Base-by-base conservation (phyloP, 2,113 vertebrate species). In the Gopherus evgoodei region DNA sequence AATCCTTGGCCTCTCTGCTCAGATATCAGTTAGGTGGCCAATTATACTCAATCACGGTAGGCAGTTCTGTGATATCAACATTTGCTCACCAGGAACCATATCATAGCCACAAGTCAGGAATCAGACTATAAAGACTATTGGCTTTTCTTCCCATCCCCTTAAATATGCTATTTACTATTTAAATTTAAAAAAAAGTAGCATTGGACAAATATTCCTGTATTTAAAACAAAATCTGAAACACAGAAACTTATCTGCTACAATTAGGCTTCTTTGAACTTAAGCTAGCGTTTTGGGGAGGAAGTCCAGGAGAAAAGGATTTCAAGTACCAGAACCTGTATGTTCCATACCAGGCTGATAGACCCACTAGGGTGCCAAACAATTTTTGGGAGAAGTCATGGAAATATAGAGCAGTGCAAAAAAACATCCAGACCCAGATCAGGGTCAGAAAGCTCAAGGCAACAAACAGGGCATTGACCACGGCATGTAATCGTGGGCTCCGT, bases 351-450 rank as follows among this genome's bases (percentile, higher is more conserved):
- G 97, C 98, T 49, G 98, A 76, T 76, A 99, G 93, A 35, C 98
- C 99, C 5, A 98, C 98, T 2, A 96, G 42, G 17, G 99, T 99
- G 22, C 99, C 99, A 0, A 99, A 96, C 6, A 99, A 27, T 96
- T 99, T 99, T 78, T 99, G 99, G 42, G 93, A 97, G 4, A 97
- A 87, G 84, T 99, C 87, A 17, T 99, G 99, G 97, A 99, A 99
- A 96, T 99, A 99, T 44, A 99, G 57, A 0, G 99, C 99, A 4
- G 99, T 99, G 88, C 98, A 99, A 16, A 97, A 90, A 81, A 99
- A 99, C 99, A 99, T 99, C 98, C 98, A 99, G 86, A 99, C 86
- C 99, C 99, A 99, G 8, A 99, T 92, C 17, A 96, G 0, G 8
- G 98, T 90, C 47, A 99, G 97, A 25, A 96, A 85, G 86, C 99